Conservation (phyloP, 2,113 vertebrate species). For the Crotophaga sulcirostris region DNA sequence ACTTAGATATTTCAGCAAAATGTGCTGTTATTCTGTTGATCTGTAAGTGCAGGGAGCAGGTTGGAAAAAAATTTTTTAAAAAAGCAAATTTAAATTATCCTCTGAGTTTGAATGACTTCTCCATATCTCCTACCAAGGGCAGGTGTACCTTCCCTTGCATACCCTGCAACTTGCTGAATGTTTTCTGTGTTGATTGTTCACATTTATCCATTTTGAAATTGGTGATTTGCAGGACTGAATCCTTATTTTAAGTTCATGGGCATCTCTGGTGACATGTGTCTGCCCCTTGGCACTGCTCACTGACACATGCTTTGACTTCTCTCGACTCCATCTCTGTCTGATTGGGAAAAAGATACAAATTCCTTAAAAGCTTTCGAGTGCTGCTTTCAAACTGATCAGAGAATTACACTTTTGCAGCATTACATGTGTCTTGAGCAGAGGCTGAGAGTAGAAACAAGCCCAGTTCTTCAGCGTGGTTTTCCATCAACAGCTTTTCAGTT, state of each 20-base stretch:
- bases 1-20: neutral
- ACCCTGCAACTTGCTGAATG: neutral
- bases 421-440: neutral
- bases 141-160: neutral
- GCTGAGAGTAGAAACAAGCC: neutral
- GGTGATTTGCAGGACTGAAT: neutral
- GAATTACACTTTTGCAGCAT: neutral
- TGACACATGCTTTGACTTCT: neutral
- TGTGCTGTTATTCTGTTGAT: neutral
- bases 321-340: neutral
- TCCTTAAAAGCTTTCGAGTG: neutral
- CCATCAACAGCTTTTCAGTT: neutral
- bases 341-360: neutral
- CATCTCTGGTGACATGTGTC: neutral
- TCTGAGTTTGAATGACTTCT: neutral
- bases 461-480: neutral
- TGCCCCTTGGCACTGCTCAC: neutral
- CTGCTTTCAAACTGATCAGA: neutral
- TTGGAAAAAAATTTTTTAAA: neutral
- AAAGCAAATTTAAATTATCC: neutral
- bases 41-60: neutral
- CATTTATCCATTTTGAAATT: neutral
- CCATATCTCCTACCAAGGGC: neutral
- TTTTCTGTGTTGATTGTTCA: neutral
- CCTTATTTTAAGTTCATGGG: neutral